Evolutionary conservation across 2,113 vertebrate species (phyloP), one percentile per base, ranked within the genome.

Genomic region (Hippocampus mohnikei): DNA sequence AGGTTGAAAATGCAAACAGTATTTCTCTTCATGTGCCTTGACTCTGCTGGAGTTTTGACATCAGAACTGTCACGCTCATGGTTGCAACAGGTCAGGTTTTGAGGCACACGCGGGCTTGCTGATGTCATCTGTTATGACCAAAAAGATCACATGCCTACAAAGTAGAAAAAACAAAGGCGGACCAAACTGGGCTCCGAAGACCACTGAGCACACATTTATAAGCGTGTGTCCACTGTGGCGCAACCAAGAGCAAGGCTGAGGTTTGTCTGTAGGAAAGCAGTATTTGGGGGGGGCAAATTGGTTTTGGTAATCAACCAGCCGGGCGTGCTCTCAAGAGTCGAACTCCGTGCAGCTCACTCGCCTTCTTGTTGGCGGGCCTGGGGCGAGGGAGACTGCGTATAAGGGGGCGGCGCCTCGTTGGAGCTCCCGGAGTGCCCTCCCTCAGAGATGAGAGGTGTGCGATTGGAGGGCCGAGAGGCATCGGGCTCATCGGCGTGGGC

Each of bases 371-470:
- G 80, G 56, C 41, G 25, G 66, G 70, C 63, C 52, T 74, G 76
- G 25, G 79, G 41, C 0, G 66, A 21, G 25, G 84, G 74, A 44
- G 81, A 84, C 12, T 85, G 87, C 0, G 92, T 92, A 83, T 94
- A 94, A 1, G 93, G 93, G 15, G 93, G 93, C 0, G 93, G 93
- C 50, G 93, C 92, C 73, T 94, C 93, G 0, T 83, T 91, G 65
- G 91, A 70, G 25, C 84, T 87, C 74, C 86, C 69, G 1, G 80
- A 62, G 73, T 91, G 90, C 27, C 69, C 89, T 58, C 78, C 87
- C 8, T 91, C 91, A 5, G 89, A 80, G 46, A 91, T 81, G 56
- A 91, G 80, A 55, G 75, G 80, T 10, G 88, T 71, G 40, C 67
- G 76, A 65, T 81, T 67, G 48, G 87, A 75, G 53, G 84, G 80